A percentile compares a stretch with the other conserved stretches of the same genome.
Conservation (phyloP, 2,113 vertebrate genomes). For the Capreolus pygargus region DNA sequence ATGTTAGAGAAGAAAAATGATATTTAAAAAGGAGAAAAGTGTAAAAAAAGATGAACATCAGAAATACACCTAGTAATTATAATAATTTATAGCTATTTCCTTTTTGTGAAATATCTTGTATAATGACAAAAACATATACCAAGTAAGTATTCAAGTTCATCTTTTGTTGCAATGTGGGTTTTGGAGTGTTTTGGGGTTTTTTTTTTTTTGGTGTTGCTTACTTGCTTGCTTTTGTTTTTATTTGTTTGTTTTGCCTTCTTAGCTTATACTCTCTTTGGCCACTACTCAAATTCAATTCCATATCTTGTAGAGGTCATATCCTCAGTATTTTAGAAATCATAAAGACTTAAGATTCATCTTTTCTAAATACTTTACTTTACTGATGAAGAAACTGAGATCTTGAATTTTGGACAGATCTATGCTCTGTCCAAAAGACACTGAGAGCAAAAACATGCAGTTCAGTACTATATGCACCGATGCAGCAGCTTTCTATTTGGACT, state of each 20-base stretch:
- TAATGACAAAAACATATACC: neutral
- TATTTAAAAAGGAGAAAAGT: neutral
- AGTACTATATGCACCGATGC: neutral
- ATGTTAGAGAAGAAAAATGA: constrained; percentile 19
- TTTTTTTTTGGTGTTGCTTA: neutral
- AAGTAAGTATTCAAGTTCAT: neutral
- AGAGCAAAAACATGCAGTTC: neutral
- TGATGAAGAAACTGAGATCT: neutral
- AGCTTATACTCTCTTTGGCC: neutral
- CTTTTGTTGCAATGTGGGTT: neutral
- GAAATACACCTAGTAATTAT: neutral
- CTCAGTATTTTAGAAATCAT: neutral
- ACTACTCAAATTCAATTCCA: neutral
- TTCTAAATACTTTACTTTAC: neutral
- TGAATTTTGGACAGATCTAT: too few relatives aligned
- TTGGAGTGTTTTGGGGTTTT: neutral
- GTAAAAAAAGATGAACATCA: neutral
- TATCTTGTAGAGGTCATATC: neutral
- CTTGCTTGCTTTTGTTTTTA: neutral
- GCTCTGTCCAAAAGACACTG: neutral
- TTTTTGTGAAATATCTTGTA: neutral
- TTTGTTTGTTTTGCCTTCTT: neutral
- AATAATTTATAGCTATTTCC: neutral
- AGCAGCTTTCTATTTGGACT: neutral
- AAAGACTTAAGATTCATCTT: neutral